Percentiles rank a stretch among this genome's conserved stretches.
Conservation (phyloP, 2,113 vertebrate species). For the Castor canadensis region DNA sequence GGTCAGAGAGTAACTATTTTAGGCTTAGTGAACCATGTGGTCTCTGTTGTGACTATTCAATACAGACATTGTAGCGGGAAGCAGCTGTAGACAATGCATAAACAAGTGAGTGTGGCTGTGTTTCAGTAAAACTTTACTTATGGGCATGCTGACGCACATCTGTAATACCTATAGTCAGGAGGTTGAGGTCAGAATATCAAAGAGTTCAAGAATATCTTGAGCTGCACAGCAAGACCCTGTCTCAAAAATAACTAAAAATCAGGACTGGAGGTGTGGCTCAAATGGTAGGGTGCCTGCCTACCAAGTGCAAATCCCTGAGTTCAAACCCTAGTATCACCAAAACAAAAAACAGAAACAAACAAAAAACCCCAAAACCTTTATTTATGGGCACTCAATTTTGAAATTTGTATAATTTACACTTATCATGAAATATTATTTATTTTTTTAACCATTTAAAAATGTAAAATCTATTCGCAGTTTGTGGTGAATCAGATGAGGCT, state of each 20-base stretch:
- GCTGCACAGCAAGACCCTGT: background rate
- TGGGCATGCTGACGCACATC: too few relatives aligned
- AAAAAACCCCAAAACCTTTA: too few relatives aligned
- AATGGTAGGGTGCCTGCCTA: too few relatives aligned
- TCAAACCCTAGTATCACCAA: too few relatives aligned
- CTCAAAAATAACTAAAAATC: background rate
- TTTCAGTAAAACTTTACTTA: background rate
- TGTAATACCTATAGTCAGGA: too few relatives aligned
- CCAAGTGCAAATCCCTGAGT: too few relatives aligned
- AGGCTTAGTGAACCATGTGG: background rate
- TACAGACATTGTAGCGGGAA: accelerated
- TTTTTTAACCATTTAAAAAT: background rate
- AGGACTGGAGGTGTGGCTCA: too few relatives aligned
- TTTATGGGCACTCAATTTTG: background rate
- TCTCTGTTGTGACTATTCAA: too few relatives aligned
- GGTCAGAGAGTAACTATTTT: background rate
- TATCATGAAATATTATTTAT: background rate
- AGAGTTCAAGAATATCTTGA: background rate
- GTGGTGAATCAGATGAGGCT: background rate
- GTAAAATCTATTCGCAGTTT: background rate
- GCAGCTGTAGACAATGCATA: background rate
- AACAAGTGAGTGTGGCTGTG: background rate
- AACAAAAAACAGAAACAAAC: too few relatives aligned
- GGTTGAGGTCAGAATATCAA: background rate
- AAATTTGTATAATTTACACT: background rate